Base-by-base conservation (phyloP, 2,113 vertebrate genomes). In the Clarias gariepinus region DNA sequence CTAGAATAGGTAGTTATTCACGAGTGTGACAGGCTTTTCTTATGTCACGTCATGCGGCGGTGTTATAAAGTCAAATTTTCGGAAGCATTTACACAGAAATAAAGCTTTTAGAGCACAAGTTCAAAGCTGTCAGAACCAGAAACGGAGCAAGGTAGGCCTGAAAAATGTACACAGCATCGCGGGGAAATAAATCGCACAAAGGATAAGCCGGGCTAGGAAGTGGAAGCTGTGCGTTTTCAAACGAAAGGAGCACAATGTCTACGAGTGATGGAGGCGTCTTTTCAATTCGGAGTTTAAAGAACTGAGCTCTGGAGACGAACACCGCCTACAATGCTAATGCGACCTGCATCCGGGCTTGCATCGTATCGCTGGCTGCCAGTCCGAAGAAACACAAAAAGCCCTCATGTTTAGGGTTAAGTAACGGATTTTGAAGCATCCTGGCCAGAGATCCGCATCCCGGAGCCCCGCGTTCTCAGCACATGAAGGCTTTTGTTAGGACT, bases 201-300 rank as follows among this genome's bases (percentile, higher is more conserved):
- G 55, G 63, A 52, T 52, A 74, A 47, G n/a, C 60, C 36, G 10
- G 33, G 33, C 53, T 23, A 25, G 28, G 64, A 63, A 10, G 41
- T 12, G 25, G 28, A 60, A 15, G 30, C 36, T 7, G 79, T n/a
- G 57, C 36, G 58, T 66, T 87, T 82, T 82, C 41, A 76, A 63
- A 86, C 12, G 23, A 57, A 73, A 25, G 36, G 55, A 58, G 30
- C 41, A 60, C 36, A 63, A 52, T 53, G 41, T 36, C 58, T 23
- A 58, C 13, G 78, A 81, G 10, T 78, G 66, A 86, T 71, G 53
- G 85, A 81, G 30, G 21, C 53, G 73, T 47, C 78, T 52, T 86
- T 86, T 81, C 13, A 86, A 71, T 71, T 41, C 84, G 58, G 33
- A 73, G 66, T 82, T 74, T 63, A 77, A 87, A 77, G 69, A 83